Conservation (phyloP, 2,888 invertebrate genomes). For the Phengaris arion region DNA sequence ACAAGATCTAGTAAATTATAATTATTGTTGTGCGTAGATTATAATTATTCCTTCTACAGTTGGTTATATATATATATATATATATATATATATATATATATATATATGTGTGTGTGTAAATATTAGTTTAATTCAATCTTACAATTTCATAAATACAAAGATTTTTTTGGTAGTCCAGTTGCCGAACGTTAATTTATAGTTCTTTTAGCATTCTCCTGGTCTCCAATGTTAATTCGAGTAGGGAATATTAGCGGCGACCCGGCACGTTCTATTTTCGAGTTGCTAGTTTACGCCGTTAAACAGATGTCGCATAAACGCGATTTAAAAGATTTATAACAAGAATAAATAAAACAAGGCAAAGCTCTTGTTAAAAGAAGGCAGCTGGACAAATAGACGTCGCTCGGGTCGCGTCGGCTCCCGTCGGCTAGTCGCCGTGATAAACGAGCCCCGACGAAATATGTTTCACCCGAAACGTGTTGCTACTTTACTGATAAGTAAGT, state of each 20-base stretch:
- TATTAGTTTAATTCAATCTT: no score
- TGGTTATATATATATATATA: no score
- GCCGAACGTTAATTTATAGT: background rate
- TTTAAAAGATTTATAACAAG: conserved; percentile 29
- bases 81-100: no score
- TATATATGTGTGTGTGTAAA: no score
- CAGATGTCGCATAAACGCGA: conserved; percentile 17
- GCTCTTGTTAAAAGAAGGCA: conserved; percentile 71
- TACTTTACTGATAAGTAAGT: conserved; percentile 26
- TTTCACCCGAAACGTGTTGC: conserved; percentile 47
- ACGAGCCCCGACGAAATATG: conserved; percentile 59
- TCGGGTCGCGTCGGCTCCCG: conserved; percentile 45
- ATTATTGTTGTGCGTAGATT: no score
- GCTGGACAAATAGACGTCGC: conserved; percentile 71
- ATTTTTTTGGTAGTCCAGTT: no score
- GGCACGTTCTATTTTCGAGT: conserved; percentile 15
- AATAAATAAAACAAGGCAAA: conserved; percentile 65
- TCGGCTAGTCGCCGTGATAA: conserved; percentile 50
- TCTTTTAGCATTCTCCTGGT: background rate
- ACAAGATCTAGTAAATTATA: no score
- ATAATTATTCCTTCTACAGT: no score
- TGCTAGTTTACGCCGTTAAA: background rate
- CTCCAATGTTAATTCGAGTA: background rate
- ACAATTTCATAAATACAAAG: no score
- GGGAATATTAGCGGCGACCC: background rate